Conservation (phyloP, 2,113 vertebrate genomes). For the Ptilonorhynchus violaceus region DNA sequence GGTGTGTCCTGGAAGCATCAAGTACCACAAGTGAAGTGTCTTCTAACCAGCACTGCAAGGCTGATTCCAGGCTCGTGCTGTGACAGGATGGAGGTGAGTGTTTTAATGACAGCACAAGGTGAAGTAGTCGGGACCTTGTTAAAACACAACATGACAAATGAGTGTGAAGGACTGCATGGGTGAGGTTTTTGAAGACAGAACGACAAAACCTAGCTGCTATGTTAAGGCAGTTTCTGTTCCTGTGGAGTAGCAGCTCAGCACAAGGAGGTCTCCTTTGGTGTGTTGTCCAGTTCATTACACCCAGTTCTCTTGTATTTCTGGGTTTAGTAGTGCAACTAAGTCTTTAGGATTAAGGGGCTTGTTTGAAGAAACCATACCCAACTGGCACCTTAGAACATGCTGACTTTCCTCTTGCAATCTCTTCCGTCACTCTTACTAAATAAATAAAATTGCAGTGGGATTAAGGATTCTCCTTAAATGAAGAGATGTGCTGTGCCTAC, state of each 20-base stretch:
- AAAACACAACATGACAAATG: background rate
- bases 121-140: background rate
- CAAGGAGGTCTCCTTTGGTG: constrained; percentile 61
- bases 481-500: background rate
- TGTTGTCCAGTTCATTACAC: constrained; percentile 45
- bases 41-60: background rate
- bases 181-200: background rate
- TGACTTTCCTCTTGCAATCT: background rate
- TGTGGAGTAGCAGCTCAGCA: constrained; percentile 59
- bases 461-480: background rate
- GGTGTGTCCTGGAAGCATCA: background rate
- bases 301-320: constrained; percentile 26
- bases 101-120: background rate
- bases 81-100: background rate
- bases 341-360: constrained; percentile 12
- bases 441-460: background rate
- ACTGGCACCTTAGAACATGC: background rate
- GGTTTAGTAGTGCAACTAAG: constrained; percentile 61
- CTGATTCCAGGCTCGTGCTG: background rate
- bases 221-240: constrained; percentile 62
- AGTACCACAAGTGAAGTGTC: background rate
- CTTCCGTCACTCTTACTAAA: background rate
- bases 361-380: constrained; percentile 11
- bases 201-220: constrained; percentile 38
- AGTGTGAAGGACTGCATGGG: background rate